A percentile compares a stretch with the other conserved stretches of the same genome.
These are phyloP conservation scores for Halisarca cf. caerulea DNA, from an alignment of 37 sponge, comb jelly and placozoan genomes.

Conservation along the genomic window DNA sequence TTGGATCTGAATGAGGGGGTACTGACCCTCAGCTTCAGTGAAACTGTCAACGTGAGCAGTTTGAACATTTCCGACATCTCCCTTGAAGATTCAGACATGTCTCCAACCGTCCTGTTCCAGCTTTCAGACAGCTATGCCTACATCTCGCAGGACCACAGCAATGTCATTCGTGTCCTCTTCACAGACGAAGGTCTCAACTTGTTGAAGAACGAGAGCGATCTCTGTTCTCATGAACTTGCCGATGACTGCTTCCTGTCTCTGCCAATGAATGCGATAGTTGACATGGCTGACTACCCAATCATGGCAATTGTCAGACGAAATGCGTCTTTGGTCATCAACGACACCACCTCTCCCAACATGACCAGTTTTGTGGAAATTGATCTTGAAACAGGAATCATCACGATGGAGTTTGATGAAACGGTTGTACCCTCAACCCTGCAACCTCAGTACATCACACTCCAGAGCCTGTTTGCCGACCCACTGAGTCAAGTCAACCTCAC, in stretches of 20 bases:
- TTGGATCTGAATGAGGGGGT: conserved; percentile 54
- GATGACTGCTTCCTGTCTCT: conserved; percentile 67
- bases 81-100: conserved; percentile 39
- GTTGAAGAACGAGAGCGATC: conserved; percentile 55
- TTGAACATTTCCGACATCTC: conserved; percentile 44
- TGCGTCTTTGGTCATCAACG: conserved; percentile 55
- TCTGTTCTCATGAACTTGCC: conserved; percentile 48
- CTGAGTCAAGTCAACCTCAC: conserved; percentile 63
- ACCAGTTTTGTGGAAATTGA: conserved; percentile 68
- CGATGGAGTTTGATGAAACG: conserved; percentile 73
- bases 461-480: conserved; percentile 72
- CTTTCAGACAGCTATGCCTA: conserved; percentile 40
- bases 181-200: conserved; percentile 68
- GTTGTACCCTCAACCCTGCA: conserved; percentile 58
- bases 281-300: conserved; percentile 63
- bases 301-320: conserved; percentile 14
- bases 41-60: conserved; percentile 74
- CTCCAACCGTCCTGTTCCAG: conserved; percentile 3
- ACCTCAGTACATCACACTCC: conserved; percentile 62
- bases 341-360: conserved; percentile 68
- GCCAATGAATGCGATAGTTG: conserved; percentile 43
- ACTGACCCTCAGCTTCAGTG: conserved; percentile 64
- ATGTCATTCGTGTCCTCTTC: conserved; percentile 37
- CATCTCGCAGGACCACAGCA: conserved; percentile 34
- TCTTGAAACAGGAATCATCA: conserved; percentile 70